Percentiles rank a stretch among this genome's conserved stretches.
Conservation (phyloP, 2,113 vertebrate species). For the Glaucomys volans region DNA sequence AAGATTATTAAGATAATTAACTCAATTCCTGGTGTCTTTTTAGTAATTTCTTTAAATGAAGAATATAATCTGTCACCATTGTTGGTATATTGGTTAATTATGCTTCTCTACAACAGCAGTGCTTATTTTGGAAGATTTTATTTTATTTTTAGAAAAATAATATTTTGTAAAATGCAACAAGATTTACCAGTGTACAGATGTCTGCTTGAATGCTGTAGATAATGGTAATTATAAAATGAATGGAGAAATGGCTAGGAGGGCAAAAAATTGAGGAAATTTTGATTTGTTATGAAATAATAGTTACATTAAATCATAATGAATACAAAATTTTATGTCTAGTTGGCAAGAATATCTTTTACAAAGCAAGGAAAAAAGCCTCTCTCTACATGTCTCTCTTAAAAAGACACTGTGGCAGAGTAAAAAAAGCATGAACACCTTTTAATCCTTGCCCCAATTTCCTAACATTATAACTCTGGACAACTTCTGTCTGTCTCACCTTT, state of each 20-base stretch:
- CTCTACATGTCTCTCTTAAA: neutral
- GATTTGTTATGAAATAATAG: neutral
- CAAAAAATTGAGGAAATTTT: neutral
- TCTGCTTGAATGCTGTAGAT: neutral
- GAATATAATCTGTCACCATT: neutral
- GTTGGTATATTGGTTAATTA: neutral
- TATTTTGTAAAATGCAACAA: neutral
- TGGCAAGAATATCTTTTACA: neutral
- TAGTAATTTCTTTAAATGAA: conserved; percentile 20
- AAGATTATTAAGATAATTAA: neutral
- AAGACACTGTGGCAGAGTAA: neutral
- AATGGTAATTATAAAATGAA: neutral
- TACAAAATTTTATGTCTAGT: neutral
- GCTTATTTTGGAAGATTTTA: neutral
- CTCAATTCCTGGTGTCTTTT: neutral
- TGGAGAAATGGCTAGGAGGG: neutral
- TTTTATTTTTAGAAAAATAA: neutral
- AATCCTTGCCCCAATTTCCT: neutral
- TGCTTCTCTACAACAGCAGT: neutral
- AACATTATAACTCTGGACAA: neutral
- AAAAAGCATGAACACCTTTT: neutral
- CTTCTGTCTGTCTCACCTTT: neutral
- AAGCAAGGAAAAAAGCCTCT: neutral
- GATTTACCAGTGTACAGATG: neutral
- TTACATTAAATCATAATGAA: neutral